Conservation (phyloP, 2,113 vertebrate species). For the Eidolon helvum region DNA sequence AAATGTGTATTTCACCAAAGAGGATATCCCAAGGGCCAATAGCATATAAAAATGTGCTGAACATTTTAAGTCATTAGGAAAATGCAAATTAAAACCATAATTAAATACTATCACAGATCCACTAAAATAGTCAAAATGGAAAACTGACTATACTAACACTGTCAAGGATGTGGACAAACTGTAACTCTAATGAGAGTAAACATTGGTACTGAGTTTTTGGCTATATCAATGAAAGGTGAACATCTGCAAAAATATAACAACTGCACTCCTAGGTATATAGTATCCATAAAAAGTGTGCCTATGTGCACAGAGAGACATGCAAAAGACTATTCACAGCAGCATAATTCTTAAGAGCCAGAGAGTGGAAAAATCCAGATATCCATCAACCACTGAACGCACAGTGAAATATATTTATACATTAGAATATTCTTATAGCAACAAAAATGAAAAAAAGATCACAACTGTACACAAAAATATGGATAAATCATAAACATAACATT, state of each 20-base stretch:
- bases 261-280: not conserved
- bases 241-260: not conserved
- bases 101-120: not conserved
- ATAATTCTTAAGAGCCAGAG: not conserved
- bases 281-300: not conserved
- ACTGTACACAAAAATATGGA: not conserved
- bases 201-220: not conserved
- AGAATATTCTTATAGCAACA: not conserved
- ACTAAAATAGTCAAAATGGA: not conserved
- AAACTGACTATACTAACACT: not conserved
- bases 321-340: not conserved
- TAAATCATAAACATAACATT: not conserved
- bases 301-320: not conserved
- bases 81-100: conserved; percentile 4
- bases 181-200: not conserved
- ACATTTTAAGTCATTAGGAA: not conserved
- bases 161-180: not conserved
- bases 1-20: not conserved
- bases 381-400: not conserved
- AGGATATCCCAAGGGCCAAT: not conserved
- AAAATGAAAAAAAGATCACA: not conserved
- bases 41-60: conserved; percentile 1
- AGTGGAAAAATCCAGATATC: not conserved
- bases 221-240: not conserved
- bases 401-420: not conserved